phyloP scores from a whole-genome alignment of 2,797 vertebrate genomes.

The Ara ararauna region DNA sequence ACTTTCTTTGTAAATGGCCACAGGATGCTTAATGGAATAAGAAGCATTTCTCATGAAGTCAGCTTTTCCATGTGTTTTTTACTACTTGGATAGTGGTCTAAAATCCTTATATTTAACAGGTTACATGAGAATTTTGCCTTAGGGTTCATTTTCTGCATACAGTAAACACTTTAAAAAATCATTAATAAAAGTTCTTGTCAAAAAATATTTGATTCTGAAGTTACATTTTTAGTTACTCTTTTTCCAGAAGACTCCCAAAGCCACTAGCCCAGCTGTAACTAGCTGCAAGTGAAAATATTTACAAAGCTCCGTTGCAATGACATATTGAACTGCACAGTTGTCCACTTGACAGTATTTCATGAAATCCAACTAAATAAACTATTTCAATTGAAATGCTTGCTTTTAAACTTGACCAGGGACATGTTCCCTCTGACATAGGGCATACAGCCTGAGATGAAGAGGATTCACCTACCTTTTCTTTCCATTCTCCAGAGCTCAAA shows the following conservation, averaged over 20 bases:
- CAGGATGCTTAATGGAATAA: slow-evolving; percentile 10
- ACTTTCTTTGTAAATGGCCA: slow-evolving; percentile 39
- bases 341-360: neutral
- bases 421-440: neutral
- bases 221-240: neutral
- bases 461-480: neutral
- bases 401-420: neutral
- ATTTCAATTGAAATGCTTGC: neutral
- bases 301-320: neutral
- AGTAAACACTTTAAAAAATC: neutral
- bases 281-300: neutral
- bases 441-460: neutral
- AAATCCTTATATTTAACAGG: neutral
- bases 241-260: neutral
- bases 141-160: neutral
- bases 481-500: neutral
- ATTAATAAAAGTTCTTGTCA: neutral
- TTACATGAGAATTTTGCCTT: neutral
- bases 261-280: neutral
- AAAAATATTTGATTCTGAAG: neutral
- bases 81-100: neutral
- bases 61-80: slow-evolving; percentile 5
- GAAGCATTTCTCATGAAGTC: slow-evolving; percentile 19
- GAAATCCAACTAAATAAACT: neutral
- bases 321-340: neutral